Evolutionary conservation across 2,113 vertebrate species (phyloP), one percentile per base, ranked within the genome.

Genomic region (Oncorhynchus kisutch): DNA sequence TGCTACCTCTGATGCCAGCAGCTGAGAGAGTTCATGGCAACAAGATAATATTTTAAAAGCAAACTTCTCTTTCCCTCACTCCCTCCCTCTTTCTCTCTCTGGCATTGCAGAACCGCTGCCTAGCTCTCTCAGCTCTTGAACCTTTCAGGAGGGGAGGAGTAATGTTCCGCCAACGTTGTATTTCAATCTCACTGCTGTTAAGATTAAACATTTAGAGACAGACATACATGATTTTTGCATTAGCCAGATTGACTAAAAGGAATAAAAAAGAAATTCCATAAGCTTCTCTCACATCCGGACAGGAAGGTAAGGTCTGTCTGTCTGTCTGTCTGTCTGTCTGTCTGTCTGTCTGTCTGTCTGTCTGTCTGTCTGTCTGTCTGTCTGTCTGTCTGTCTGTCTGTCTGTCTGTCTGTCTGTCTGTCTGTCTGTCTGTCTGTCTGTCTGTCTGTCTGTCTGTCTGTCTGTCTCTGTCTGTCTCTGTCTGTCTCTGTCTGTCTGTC

Each of bases 191-290:
- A 77, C 87, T 86, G 87, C 87, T 90, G 88, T 89, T 89, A 83
- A 80, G 83, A 93, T 93, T 89, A 91, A 92, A 93, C 91, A 93
- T 93, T 93, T 90, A 91, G 80, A 88, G 85, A 87, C 82, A 85
- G 88, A 91, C 86, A 91, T 90, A 90, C 92, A 92, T 91, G 91
- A 90, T 88, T 94, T 92, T 92, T 92, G 87, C 91, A 92, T 92
- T 92, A 93, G 92, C 86, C 85, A 90, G 88, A 94, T 92, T 93
- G 91, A 88, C 89, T 91, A 89, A 90, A 90, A 92, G 86, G 82
- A 89, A 90, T 86, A 85, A 88, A 91, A 91, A 86, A 84, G 86
- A 91, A 86, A 34, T 34, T 92, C 75, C 82, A 85, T 82, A 80
- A 86, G 81, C 59, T 39, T 14, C 13, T 20, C 13, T 31, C 69